Conservation (phyloP, 2,113 vertebrate genomes). For the Poicephalus gulielmi region DNA sequence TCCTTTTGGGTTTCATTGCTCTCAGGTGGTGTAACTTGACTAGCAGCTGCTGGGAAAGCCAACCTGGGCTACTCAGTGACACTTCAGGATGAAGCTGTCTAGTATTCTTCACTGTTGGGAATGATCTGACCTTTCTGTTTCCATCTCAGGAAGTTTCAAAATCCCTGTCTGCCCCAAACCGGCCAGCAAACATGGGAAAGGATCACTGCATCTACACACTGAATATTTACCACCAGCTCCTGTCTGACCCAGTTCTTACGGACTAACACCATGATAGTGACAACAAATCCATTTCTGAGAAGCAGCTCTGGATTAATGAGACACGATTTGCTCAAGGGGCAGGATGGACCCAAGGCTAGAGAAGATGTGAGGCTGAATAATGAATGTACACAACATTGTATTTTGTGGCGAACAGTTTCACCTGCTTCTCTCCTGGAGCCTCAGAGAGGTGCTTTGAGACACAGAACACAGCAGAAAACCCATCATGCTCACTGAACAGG, state of each 20-base stretch:
- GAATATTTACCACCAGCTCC: not conserved
- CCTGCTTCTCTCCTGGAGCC: not conserved
- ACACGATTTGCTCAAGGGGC: not conserved
- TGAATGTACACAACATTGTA: rapidly evolving
- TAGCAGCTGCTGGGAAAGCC: not conserved
- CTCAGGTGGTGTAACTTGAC: slow-evolving; percentile 1
- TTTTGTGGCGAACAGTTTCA: not conserved
- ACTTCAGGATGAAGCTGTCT: not conserved
- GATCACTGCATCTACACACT: not conserved
- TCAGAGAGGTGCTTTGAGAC: not conserved
- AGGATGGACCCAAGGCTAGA: not conserved
- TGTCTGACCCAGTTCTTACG: not conserved
- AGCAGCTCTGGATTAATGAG: not conserved
- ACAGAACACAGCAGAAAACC: not conserved
- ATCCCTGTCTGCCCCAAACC: not conserved
- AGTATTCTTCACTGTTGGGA: not conserved
- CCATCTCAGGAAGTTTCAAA: not conserved
- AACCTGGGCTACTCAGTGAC: not conserved
- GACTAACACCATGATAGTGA: rapidly evolving
- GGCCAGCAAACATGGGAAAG: not conserved
- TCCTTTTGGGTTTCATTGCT: not conserved
- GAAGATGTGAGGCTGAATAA: not conserved
- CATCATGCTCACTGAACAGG: not conserved
- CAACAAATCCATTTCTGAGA: not conserved
- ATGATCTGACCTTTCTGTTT: not conserved